A percentile compares a stretch with the other conserved stretches of the same genome.
Evolutionary conservation across 2,888 invertebrate genomes (phyloP).

Genomic region (Fabriciana adippe): DNA sequence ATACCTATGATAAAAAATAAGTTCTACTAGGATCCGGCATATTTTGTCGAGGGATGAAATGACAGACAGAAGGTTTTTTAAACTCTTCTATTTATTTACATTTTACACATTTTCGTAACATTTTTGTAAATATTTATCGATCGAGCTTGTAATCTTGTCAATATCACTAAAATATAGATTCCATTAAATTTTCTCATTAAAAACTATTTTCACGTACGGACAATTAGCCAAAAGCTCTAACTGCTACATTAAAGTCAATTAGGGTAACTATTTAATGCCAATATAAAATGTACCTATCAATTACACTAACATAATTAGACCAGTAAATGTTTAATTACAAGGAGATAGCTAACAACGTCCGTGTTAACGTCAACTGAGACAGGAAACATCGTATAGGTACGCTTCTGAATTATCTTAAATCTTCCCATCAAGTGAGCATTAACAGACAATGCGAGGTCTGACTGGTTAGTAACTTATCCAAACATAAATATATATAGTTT

Average conservation of each 20-base stretch:
- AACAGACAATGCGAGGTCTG: conserved; percentile 4
- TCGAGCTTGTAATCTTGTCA: too few species aligned
- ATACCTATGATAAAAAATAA: too few species aligned
- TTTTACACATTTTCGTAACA: too few species aligned
- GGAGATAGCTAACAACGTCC: conserved; percentile 26
- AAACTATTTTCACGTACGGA: neutral
- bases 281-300: conserved; percentile 13
- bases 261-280: conserved; percentile 7
- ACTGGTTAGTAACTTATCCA: neutral
- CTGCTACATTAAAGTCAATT: conserved; percentile 1
- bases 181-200: too few species aligned
- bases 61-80: too few species aligned
- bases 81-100: too few species aligned
- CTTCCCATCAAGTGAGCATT: conserved; percentile 21
- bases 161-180: too few species aligned
- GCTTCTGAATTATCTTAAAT: conserved; percentile 32
- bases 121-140: too few species aligned
- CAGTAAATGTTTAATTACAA: conserved; percentile 4
- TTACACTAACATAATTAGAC: conserved; percentile 7
- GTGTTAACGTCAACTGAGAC: conserved; percentile 24
- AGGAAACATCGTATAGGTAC: conserved; percentile 15
- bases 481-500: neutral
- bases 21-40: too few species aligned
- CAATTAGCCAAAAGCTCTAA: neutral
- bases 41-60: too few species aligned